phyloP scores from a whole-genome alignment of 2,113 vertebrate species.

The Rhodinocichla rosea region DNA sequence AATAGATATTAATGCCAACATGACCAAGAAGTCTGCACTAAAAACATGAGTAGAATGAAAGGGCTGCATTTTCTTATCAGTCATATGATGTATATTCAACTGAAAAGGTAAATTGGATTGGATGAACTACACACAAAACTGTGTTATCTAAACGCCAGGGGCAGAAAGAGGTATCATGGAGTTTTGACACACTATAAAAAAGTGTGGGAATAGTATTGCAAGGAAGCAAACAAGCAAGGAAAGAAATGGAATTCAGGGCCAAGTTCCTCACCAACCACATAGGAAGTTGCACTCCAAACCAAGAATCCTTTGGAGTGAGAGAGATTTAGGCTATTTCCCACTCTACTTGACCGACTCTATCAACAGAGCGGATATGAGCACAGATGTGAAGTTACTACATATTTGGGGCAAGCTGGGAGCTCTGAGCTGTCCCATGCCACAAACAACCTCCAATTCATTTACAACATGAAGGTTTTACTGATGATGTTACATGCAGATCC shows the following conservation, averaged over 20 bases:
- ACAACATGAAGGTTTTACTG: not conserved
- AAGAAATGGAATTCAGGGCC: not conserved
- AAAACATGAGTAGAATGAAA: not conserved
- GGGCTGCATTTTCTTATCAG: not conserved
- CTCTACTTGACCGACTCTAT: not conserved
- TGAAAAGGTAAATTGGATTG: not conserved
- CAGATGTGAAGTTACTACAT: not conserved
- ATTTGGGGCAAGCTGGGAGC: not conserved
- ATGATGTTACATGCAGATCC: not conserved
- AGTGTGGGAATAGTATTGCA: not conserved
- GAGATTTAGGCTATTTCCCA: not conserved
- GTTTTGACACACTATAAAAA: not conserved
- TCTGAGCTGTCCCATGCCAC: not conserved
- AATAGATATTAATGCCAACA: not conserved
- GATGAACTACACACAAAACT: not conserved
- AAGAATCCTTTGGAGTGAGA: not conserved
- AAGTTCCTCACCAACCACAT: not conserved
- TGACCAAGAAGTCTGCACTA: not conserved
- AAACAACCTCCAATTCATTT: not conserved
- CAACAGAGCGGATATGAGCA: fast-evolving
- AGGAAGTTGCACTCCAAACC: not conserved
- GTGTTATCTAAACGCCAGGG: not conserved
- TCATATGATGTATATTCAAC: not conserved
- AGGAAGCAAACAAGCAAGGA: not conserved
- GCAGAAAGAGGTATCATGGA: not conserved